Evolutionary conservation across 2,888 invertebrate species (phyloP).

Genomic region (Lithosia quadra): DNA sequence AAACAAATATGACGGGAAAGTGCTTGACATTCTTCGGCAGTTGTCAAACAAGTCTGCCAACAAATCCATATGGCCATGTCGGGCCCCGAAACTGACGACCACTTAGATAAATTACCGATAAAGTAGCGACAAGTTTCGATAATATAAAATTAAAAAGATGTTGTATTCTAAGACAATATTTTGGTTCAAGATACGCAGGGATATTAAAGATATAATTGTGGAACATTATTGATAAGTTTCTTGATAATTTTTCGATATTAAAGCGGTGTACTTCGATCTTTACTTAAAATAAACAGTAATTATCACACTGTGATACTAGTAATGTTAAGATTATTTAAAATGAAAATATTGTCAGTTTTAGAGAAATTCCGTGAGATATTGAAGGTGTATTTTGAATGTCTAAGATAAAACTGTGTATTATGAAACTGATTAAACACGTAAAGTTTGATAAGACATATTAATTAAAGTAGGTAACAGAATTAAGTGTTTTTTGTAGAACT

Average conservation of each 20-base stretch:
- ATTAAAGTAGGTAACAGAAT: neutral
- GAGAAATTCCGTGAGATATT: neutral
- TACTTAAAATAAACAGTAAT: slow-evolving; percentile 3
- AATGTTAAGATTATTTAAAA: neutral
- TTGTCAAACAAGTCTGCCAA: slow-evolving; percentile 46
- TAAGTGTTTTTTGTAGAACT: neutral
- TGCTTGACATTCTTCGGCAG: slow-evolving; percentile 43
- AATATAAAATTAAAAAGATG: slow-evolving; percentile 14
- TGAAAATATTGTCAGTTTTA: neutral
- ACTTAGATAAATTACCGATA: slow-evolving; percentile 12
- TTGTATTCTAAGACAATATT: slow-evolving; percentile 6
- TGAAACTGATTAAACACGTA: neutral
- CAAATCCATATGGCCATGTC: slow-evolving; percentile 34
- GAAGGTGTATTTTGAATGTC: neutral
- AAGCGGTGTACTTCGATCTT: neutral
- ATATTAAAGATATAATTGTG: neutral
- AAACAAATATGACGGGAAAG: slow-evolving; percentile 28
- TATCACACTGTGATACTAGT: neutral
- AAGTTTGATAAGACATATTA: neutral
- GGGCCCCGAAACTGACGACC: slow-evolving; percentile 23
- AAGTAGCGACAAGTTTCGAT: neutral
- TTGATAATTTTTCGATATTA: slow-evolving; percentile 9
- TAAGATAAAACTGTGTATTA: slow-evolving; percentile 3
- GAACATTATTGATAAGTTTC: slow-evolving; percentile 10
- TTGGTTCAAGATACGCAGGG: neutral